Base-by-base conservation (phyloP, 2,888 invertebrate genomes). In the Xanthia togata region DNA sequence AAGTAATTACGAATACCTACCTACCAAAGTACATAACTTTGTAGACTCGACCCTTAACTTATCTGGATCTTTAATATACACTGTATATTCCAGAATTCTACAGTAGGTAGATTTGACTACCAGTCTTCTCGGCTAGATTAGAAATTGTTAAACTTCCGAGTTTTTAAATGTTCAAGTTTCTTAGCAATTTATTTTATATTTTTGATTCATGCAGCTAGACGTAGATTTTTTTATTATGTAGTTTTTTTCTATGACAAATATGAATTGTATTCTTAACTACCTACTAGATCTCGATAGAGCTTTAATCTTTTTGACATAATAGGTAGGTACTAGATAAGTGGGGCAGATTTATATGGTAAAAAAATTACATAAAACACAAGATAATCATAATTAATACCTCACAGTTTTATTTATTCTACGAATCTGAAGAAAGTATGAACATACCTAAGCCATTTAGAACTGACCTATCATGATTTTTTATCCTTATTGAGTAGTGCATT, bases 251-350 rank as follows among this genome's bases (percentile, higher is more conserved):
- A 73, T 60, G 26, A 68, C 50, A 63, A 70, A 63, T 69, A 72
- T 41, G 6, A 59, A 57, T 67, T 79, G 31, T 68, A 83, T 86
- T 86, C 71, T 64, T 73, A 69, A 73, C 63, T 78, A 84, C 87
- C 55, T 83, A 79, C 72, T 84, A 75, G 81, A 84, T 84, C 87
- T 84, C 83, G 73, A 84, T 81, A 87, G 85, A 87, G 85, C 87
- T 87, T 87, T 87, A 84, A 84, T 72, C 65, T 74, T 71, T 74
- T 84, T 87, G 73, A 73, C 69, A 73, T 65, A 57, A 64, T 77
- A 78, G 77, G 82, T 82, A 76, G 82, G n/a, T 63, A 68, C 38
- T 84, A 68, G 41, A 67, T 74, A 38, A 68, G 65, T 73, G 65
- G 62, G 26, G 23, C 65, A 53, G 47, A 77, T 73, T 70, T 59